Evolutionary conservation across 2,797 vertebrate genomes (phyloP).

Genomic region (Morelia viridis): DNA sequence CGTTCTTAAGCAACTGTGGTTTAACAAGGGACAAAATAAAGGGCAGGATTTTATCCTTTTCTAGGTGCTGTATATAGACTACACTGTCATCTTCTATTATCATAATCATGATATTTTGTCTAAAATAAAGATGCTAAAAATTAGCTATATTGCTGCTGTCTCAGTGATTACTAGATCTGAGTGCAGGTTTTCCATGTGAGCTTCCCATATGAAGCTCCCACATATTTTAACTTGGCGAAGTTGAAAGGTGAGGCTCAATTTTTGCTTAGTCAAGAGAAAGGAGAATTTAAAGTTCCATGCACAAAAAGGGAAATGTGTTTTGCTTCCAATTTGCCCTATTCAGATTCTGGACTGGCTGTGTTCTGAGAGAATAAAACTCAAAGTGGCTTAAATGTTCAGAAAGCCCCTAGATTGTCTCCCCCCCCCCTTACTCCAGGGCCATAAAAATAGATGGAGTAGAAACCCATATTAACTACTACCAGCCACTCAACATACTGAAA

Average conservation of each 20-base stretch:
- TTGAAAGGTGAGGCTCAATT: not conserved
- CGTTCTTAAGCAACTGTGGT: not conserved
- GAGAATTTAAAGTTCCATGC: not conserved
- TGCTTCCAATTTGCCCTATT: not conserved
- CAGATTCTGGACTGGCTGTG: not conserved
- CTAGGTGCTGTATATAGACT: not conserved
- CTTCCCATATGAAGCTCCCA: not conserved
- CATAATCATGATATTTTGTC: not conserved
- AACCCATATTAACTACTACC: not conserved
- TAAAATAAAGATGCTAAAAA: not conserved
- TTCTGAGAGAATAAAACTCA: not conserved
- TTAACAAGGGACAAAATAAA: not conserved
- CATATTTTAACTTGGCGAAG: not conserved
- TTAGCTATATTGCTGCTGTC: not conserved
- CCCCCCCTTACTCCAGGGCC: not conserved
- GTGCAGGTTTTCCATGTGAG: not conserved
- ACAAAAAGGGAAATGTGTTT: not conserved
- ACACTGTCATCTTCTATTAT: not conserved
- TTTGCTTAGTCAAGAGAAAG: not conserved
- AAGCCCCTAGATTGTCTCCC: not conserved
- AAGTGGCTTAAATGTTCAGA: not conserved
- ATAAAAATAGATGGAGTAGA: not conserved
- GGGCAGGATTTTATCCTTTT: not conserved
- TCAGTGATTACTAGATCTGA: not conserved
- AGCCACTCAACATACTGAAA: not conserved